Percentiles rank a stretch among this genome's conserved stretches.
phyloP scores from a whole-genome alignment of 2,888 invertebrate genomes.

The Cheilosia soror region DNA sequence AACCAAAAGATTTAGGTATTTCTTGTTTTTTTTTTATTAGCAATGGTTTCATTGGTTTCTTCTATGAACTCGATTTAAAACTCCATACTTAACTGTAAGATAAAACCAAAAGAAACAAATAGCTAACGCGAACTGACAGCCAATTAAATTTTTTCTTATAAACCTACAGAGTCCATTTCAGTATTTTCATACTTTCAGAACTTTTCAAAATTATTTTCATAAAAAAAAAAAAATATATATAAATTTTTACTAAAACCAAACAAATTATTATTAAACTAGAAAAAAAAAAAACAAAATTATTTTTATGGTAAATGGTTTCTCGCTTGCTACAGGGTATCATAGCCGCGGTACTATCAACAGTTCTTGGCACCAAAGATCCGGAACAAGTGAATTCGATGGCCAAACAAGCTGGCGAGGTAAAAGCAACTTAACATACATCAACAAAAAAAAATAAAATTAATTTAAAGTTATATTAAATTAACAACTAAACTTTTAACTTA shows the following conservation, averaged over 20 bases:
- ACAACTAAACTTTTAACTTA: slow-evolving; percentile 53
- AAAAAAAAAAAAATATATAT: slow-evolving; percentile 24
- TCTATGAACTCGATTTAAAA: neutral
- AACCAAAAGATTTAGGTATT: no score
- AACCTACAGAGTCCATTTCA: slow-evolving; percentile 38
- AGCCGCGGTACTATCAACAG: slow-evolving; percentile 95
- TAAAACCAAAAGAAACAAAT: neutral
- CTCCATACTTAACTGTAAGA: neutral
- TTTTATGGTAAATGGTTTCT: slow-evolving; percentile 80
- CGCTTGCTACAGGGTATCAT: slow-evolving; percentile 92
- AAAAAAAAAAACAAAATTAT: slow-evolving; percentile 54
- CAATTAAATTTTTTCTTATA: neutral
- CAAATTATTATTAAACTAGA: slow-evolving; percentile 32
- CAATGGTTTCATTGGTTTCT: no score
- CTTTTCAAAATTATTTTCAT: slow-evolving; percentile 38
- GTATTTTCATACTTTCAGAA: slow-evolving; percentile 15
- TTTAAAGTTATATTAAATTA: slow-evolving; percentile 28
- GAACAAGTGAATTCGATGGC: slow-evolving; percentile 96
- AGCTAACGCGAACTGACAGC: neutral
- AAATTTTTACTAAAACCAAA: slow-evolving; percentile 10
- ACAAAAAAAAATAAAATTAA: slow-evolving; percentile 47
- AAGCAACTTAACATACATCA: slow-evolving; percentile 82
- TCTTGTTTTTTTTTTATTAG: no score
- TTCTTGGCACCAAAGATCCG: slow-evolving; percentile 96
- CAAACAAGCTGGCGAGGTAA: slow-evolving; percentile 97